These are phyloP conservation scores for Tachina lurida DNA, from an alignment of 2,888 invertebrate species.

Conservation along the genomic window DNA sequence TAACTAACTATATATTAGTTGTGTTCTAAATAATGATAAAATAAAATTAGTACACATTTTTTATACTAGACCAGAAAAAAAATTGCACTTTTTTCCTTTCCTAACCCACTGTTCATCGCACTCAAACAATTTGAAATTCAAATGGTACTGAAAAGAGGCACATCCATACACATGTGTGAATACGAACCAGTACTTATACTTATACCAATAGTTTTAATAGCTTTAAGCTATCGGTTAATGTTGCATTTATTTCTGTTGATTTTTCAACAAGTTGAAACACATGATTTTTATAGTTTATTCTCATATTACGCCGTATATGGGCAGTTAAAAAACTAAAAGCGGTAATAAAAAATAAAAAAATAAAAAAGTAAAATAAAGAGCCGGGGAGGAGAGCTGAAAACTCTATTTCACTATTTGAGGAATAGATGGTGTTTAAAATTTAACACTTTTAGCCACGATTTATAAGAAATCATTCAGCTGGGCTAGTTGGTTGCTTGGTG, in stretches of 20 bases:
- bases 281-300: constrained; percentile 53
- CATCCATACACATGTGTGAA: constrained; percentile 38
- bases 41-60: not conserved
- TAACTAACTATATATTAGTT: no score
- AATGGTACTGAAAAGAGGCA: constrained; percentile 25
- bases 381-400: constrained; percentile 47
- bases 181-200: constrained; percentile 1
- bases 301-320: constrained; percentile 61
- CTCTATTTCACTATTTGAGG: constrained; percentile 57
- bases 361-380: constrained; percentile 2
- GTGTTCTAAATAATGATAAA: no score
- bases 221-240: constrained; percentile 67
- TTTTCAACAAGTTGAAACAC: constrained; percentile 59
- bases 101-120: constrained; percentile 40
- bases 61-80: no score
- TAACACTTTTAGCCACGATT: constrained; percentile 68
- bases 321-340: constrained; percentile 42
- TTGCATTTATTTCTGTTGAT: constrained; percentile 64
- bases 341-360: constrained; percentile 11
- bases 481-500: not conserved
- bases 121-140: constrained; percentile 16
- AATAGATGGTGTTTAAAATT: constrained; percentile 67
- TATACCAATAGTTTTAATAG: constrained; percentile 55
- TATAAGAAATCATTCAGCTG: constrained; percentile 44
- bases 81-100: not conserved